phyloP scores from a whole-genome alignment of 2,113 vertebrate species.

The Scortum barcoo region DNA sequence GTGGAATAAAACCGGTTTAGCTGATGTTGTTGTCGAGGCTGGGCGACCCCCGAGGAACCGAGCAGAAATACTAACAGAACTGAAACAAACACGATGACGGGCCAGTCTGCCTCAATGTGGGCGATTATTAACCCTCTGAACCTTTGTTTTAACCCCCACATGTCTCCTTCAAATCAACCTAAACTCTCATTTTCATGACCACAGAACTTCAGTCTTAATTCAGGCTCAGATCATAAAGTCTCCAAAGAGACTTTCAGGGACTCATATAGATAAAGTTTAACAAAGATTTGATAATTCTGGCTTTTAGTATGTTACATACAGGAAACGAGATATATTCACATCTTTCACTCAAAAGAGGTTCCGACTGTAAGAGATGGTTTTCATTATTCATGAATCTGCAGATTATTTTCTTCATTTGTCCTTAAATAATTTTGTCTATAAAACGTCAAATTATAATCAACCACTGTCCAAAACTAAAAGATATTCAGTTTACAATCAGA shows the following conservation, averaged over 20 bases:
- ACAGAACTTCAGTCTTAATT: neutral
- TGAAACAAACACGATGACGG: neutral
- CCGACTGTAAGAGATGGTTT: no score
- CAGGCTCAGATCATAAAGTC: neutral
- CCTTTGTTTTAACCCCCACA: neutral
- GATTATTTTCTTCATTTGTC: no score
- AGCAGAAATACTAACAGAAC: constrained; percentile 22
- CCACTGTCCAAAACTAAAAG: no score
- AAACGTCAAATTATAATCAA: no score
- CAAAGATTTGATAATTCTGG: neutral
- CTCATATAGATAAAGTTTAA: neutral
- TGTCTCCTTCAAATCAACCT: neutral
- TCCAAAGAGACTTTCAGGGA: neutral
- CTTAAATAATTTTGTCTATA: no score
- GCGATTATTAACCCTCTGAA: constrained; percentile 3
- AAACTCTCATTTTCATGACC: neutral
- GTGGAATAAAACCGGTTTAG: neutral
- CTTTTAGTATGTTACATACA: neutral
- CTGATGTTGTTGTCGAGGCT: constrained; percentile 8
- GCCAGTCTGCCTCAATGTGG: neutral
- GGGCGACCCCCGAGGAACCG: constrained; percentile 1
- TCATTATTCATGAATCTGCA: no score
- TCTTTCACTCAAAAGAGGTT: no score
- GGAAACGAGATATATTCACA: neutral
- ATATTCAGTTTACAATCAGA: no score